Evolutionary conservation across 2,888 invertebrate genomes (phyloP), one percentile per base, ranked within the genome.

Genomic region (Beris morrisii): DNA sequence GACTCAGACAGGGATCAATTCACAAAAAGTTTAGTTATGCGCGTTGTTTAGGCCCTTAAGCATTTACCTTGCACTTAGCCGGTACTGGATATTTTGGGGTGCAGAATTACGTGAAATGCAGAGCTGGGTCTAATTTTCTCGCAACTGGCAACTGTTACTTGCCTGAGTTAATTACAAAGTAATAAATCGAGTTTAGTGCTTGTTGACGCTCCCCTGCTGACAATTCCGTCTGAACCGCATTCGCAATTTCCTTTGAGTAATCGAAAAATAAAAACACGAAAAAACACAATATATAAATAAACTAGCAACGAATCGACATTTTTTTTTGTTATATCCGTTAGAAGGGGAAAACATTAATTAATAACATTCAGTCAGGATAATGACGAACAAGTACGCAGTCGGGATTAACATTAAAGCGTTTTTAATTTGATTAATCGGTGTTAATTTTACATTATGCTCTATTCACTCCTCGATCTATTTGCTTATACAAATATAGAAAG

Each of bases 171-270:
- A 64, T 64, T 64, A 64, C 50, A 54, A 52, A 52, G 64, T 53
- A 54, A 64, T 50, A 64, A 64, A 64, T 54, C 45, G 64, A 64
- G 53, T 64, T 64, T 43, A 54, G 44, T 44, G 32, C 53, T 44
- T 64, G 15, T 61, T 15, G 43, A 48, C 11, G 6, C 32, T 15
- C 9, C 43, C 15, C 50, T 61, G 30, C 15, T 45, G 48, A 59
- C 28, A 61, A 28, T 50, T 61, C 28, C 61, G 11, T 38, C 15
- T 32, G 64, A 63, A 66, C 66, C 66, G 44, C 68, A 69, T 69
- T 69, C 59, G 66, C 54, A 66, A 69, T 69, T 69, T 69, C 68
- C 68, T 69, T 46, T 64, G 45, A 48, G 46, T 66, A 66, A 69
- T 64, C 58, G 66, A 56, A 69, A 65, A 64, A 52, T 46, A 68